phyloP scores from a whole-genome alignment of 2,797 vertebrate species.

The Anguilla pacifica region DNA sequence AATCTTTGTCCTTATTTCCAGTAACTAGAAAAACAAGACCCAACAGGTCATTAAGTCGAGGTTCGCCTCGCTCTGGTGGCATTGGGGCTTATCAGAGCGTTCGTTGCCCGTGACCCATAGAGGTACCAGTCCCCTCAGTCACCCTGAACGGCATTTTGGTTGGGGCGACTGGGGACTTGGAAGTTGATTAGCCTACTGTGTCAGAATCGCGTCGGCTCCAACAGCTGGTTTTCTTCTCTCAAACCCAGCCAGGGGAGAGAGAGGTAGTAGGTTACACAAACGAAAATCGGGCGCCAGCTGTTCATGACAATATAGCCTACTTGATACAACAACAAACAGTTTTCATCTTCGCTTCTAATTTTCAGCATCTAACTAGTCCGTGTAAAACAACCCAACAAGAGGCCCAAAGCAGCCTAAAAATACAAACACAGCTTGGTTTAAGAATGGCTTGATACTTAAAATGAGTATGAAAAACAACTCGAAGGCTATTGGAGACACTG shows the following conservation, averaged over 20 bases:
- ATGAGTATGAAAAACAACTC: background rate
- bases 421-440: background rate
- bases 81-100: constrained; percentile 45
- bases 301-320: constrained; percentile 33
- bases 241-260: constrained; percentile 21
- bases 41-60: constrained; percentile 9
- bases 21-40: background rate
- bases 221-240: constrained; percentile 59
- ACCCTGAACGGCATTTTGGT: constrained; percentile 42
- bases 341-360: background rate
- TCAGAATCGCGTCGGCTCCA: constrained; percentile 34
- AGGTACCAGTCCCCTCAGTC: constrained; percentile 39
- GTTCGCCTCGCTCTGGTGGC: background rate
- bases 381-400: background rate
- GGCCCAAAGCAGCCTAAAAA: background rate
- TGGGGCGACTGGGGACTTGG: constrained; percentile 32
- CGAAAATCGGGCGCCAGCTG: constrained; percentile 55
- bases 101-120: background rate
- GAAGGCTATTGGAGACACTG: background rate
- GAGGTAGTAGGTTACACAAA: constrained; percentile 51
- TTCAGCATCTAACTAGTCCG: background rate
- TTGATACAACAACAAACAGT: constrained; percentile 38
- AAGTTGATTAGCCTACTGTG: constrained; percentile 39
- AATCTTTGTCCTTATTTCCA: background rate
- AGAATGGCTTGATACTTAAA: background rate